A percentile compares a stretch with the other conserved stretches of the same genome.
Conservation (phyloP, 2,888 invertebrate genomes). For the Siphonodentalium dalli region DNA sequence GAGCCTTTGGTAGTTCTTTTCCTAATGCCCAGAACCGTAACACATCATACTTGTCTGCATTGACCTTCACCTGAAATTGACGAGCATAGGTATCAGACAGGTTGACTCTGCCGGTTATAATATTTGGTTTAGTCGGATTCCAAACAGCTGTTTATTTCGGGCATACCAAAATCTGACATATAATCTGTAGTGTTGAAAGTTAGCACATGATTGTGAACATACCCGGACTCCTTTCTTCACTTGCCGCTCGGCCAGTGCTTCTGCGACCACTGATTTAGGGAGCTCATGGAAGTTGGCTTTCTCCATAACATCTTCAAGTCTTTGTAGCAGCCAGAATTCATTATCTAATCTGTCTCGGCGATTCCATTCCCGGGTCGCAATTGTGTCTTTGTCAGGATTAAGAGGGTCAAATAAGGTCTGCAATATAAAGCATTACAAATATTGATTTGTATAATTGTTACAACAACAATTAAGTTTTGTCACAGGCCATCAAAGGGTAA, state of each 20-base stretch:
- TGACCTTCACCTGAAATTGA: constrained; percentile 54
- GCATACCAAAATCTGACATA: too few relatives aligned
- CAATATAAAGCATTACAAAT: too few relatives aligned
- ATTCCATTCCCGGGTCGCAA: constrained; percentile 48
- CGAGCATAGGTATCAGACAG: constrained; percentile 2
- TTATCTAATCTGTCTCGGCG: constrained; percentile 58
- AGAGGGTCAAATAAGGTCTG: constrained; percentile 62
- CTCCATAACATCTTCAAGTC: constrained; percentile 54
- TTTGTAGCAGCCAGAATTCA: constrained; percentile 62
- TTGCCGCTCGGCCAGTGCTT: constrained; percentile 50
- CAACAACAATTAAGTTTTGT: too few relatives aligned
- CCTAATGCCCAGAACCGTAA: constrained; percentile 62
- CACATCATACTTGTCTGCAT: constrained; percentile 57
- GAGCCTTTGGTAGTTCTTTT: constrained; percentile 36
- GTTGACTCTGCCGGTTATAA: too few relatives aligned
- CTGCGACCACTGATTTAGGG: constrained; percentile 39
- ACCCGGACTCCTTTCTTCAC: constrained; percentile 56
- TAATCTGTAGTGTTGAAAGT: too few relatives aligned
- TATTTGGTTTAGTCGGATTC: too few relatives aligned
- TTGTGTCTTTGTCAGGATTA: constrained; percentile 64
- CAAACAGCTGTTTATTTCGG: too few relatives aligned
- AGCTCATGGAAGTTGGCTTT: constrained; percentile 62
- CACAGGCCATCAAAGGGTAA: not conserved
- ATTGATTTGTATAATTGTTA: too few relatives aligned
- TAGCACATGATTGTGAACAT: too few relatives aligned